These are phyloP conservation scores for Latrodectus elegans DNA, from an alignment of 2,888 invertebrate genomes.

Conservation along the genomic window DNA sequence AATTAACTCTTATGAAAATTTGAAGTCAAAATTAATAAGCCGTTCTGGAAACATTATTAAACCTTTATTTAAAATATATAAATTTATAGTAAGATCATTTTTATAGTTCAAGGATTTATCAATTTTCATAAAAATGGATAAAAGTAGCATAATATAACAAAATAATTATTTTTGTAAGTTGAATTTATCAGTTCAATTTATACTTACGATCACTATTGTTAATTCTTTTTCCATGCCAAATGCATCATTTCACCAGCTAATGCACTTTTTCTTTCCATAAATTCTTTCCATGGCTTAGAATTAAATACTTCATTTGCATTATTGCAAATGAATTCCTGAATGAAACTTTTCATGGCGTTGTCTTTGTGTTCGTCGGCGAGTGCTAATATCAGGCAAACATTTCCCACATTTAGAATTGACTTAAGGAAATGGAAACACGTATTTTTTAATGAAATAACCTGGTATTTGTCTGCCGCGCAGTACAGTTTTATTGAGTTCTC, in stretches of 20 bases:
- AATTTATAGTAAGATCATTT: no score
- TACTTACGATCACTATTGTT: not conserved
- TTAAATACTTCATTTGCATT: conserved; percentile 1
- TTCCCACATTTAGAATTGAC: not conserved
- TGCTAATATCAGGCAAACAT: not conserved
- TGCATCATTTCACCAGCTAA: conserved; percentile 1
- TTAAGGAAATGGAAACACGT: not conserved
- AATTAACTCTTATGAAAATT: no score
- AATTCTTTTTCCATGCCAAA: not conserved
- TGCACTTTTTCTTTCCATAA: not conserved
- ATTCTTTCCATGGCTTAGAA: not conserved
- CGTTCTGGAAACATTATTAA: no score
- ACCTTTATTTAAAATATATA: no score
- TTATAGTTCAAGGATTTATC: no score
- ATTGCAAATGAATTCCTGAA: not conserved
- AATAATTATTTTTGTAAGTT: no score
- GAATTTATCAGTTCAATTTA: no score
- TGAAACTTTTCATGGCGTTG: not conserved
- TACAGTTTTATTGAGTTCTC: not conserved
- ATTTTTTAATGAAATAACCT: not conserved
- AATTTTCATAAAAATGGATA: no score
- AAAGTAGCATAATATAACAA: no score
- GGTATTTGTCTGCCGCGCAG: not conserved
- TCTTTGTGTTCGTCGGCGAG: not conserved
- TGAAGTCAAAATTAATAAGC: no score